A percentile compares a stretch with the other conserved stretches of the same genome.
Evolutionary conservation across 2,113 vertebrate genomes (phyloP).

Genomic region (Machaerirhynchus nigripectus): DNA sequence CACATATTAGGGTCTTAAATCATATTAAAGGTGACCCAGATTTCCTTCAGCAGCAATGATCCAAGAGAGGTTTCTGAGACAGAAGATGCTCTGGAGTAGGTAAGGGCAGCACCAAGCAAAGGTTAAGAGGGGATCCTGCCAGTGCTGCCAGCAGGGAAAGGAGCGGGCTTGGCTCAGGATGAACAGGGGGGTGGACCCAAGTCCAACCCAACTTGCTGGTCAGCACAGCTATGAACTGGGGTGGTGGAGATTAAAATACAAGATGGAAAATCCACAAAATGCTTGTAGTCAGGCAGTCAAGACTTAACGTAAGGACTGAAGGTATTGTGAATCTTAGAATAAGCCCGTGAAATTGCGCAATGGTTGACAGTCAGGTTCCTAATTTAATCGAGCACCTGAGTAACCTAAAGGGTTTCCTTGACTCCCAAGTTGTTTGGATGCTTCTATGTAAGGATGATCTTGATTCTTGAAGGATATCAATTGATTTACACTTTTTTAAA

Average conservation of each 20-base stretch:
- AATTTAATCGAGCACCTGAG: not conserved
- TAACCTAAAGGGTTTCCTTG: not conserved
- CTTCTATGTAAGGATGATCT: not conserved
- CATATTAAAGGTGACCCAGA: not conserved
- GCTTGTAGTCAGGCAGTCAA: not conserved
- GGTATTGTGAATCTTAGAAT: not conserved
- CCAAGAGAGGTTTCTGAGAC: not conserved
- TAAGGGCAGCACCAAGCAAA: not conserved
- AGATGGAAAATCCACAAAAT: not conserved
- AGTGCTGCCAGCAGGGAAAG: not conserved
- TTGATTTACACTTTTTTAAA: not conserved
- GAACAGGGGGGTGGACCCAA: accelerated
- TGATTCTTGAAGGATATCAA: not conserved
- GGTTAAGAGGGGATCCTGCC: not conserved
- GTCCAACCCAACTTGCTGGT: not conserved
- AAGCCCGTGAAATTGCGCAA: not conserved
- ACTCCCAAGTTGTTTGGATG: not conserved
- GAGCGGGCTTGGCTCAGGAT: not conserved
- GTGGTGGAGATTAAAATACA: not conserved
- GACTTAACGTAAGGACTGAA: not conserved
- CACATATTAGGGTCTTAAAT: not conserved
- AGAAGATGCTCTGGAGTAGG: not conserved
- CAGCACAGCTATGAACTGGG: not conserved
- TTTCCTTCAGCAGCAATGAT: not conserved
- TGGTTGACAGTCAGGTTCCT: not conserved